Base-by-base conservation (phyloP, 2,797 vertebrate genomes). In the Sebastes flavidus region DNA sequence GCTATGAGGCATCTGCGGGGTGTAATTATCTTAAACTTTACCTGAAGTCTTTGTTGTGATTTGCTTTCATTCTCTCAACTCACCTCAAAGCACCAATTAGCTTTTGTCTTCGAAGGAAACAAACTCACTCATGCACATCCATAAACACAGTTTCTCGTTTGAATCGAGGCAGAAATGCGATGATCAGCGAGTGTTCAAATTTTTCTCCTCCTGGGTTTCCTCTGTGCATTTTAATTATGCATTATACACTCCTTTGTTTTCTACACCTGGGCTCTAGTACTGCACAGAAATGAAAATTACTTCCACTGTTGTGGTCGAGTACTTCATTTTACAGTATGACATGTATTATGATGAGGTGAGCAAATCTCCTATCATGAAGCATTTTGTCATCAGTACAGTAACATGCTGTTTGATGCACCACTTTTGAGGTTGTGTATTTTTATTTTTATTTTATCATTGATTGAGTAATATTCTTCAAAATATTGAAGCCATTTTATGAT, bases 221-320 rank as follows among this genome's bases (percentile, higher is more conserved):
- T 81, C 68, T 67, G 22, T 80, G 81, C 62, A 75, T 90, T 87
- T 91, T 87, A 88, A 88, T 89, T 76, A 82, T 90, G 82, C 78
- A 81, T 87, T 67, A 80, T 78, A 62, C 65, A 63, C 58, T 74
- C 65, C 65, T 87, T 81, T 86, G 42, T 82, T 82, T 78, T 83
- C 4, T 66, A 22, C 22, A 18, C 58, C 30, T 27, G 11, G 34
- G 20, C 65, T 70, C 46, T 71, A 22, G 8, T 60, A 46, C 65
- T 73, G 74, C 59, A 75, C 67, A 65, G 22, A 38, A 78, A 79
- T 69, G 22, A 78, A 80, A 75, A 8, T 74, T 14, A 71, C 63
- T 36, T 79, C 30, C 65, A 2, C 77, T 78, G 60, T 20, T 42
- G 27, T 63, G 14, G 42, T 22, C 1, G 38, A 63, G 46, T 34